Conservation (phyloP, 1,140 invertebrate genomes). For the Lepidurus arcticus region DNA sequence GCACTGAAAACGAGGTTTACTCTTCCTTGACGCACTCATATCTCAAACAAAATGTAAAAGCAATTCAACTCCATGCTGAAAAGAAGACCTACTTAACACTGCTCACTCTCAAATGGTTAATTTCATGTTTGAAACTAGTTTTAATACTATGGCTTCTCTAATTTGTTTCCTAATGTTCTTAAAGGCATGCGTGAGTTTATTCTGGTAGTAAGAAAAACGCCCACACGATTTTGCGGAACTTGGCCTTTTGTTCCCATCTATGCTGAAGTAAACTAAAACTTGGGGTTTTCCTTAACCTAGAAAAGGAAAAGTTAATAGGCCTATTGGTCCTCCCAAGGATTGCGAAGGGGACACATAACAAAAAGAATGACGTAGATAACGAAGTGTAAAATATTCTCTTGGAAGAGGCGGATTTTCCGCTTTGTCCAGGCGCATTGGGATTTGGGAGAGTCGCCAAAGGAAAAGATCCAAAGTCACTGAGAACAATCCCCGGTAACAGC, state of each 20-base stretch:
- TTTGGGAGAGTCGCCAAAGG: slow-evolving; percentile 10
- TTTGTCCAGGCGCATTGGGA: slow-evolving; percentile 12
- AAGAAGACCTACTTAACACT: too few relatives aligned
- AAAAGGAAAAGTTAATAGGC: slow-evolving; percentile 7
- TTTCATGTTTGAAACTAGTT: too few relatives aligned
- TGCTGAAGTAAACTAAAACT: not conserved
- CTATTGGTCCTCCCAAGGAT: slow-evolving; percentile 3
- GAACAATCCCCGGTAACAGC: not conserved
- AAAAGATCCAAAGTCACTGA: not conserved
- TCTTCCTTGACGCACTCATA: too few relatives aligned
- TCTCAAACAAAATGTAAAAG: too few relatives aligned
- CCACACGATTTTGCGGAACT: too few relatives aligned
- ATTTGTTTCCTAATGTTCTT: too few relatives aligned
- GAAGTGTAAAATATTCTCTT: not conserved
- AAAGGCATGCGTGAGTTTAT: too few relatives aligned
- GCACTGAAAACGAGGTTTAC: too few relatives aligned
- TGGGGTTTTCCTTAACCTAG: not conserved
- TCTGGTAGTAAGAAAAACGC: too few relatives aligned
- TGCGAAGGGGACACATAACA: not conserved
- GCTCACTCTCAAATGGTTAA: too few relatives aligned
- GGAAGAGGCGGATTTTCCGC: not conserved
- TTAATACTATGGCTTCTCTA: too few relatives aligned
- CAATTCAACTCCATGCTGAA: too few relatives aligned
- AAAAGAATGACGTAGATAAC: not conserved
- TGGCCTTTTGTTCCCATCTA: not conserved